Evolutionary conservation across 2,113 vertebrate species (phyloP).

Genomic region (Pygoscelis antarcticus): DNA sequence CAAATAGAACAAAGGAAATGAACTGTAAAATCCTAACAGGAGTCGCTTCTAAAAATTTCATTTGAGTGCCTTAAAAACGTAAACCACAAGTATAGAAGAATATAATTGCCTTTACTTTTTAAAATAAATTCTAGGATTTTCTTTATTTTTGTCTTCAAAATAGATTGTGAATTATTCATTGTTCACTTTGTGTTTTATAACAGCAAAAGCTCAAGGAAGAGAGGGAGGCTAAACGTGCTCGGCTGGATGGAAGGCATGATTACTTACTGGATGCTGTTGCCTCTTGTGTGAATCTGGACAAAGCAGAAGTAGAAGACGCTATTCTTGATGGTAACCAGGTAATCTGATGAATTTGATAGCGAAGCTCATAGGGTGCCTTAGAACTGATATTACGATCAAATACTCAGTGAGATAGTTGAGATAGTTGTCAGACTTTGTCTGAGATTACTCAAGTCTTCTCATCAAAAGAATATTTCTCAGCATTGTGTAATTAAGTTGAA

Average conservation of each 20-base stretch:
- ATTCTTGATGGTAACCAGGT: constrained; percentile 92
- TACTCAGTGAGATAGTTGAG: not conserved
- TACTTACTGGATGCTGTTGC: constrained; percentile 86
- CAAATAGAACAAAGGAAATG: not conserved
- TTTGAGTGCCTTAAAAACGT: not conserved
- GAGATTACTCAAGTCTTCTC: not conserved
- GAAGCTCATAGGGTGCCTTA: not conserved
- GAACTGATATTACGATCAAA: not conserved
- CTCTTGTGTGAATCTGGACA: constrained; percentile 84
- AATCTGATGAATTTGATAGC: not conserved
- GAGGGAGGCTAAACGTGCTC: constrained; percentile 86
- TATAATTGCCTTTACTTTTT: not conserved
- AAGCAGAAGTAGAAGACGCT: constrained; percentile 87
- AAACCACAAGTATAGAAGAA: not conserved
- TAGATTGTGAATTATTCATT: not conserved
- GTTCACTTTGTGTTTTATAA: not conserved
- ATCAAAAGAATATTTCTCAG: not conserved
- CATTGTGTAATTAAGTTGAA: not conserved
- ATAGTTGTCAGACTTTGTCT: not conserved
- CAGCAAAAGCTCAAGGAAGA: constrained; percentile 95
- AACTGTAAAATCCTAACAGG: not conserved
- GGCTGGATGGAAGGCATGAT: constrained; percentile 87
- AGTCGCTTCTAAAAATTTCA: not conserved
- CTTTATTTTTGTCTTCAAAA: not conserved
- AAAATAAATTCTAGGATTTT: not conserved